Conservation (phyloP, 1,140 invertebrate genomes). For the Drosophila sp. region DNA sequence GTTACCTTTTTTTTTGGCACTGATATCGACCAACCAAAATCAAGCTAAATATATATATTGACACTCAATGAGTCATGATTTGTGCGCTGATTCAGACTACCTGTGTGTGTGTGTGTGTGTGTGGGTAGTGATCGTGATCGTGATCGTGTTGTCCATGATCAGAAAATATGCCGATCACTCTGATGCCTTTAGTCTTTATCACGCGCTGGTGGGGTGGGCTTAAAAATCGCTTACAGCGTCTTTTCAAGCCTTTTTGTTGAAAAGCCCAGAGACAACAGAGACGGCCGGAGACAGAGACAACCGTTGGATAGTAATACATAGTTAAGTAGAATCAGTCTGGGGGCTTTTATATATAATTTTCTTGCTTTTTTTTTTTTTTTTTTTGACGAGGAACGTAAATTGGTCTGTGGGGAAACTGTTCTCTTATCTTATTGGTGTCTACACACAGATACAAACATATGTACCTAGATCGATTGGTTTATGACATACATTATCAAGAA, state of each 20-base stretch:
- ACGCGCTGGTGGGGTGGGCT: conserved; percentile 60
- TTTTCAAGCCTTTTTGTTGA: conserved; percentile 42
- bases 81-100: conserved; percentile 15
- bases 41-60: conserved; percentile 22
- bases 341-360: not conserved
- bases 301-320: not conserved
- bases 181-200: conserved; percentile 44
- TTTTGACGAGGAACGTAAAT: not conserved
- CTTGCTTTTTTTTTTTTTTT: not conserved
- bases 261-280: conserved; percentile 56
- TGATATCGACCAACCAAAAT: conserved; percentile 27
- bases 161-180: not conserved
- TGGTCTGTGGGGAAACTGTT: not conserved
- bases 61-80: conserved; percentile 5
- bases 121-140: conserved; percentile 1
- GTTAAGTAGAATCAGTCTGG: conserved; percentile 16
- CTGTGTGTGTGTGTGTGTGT: not conserved
- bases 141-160: conserved; percentile 5
- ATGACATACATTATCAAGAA: conserved; percentile 54
- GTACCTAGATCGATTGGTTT: conserved; percentile 70
- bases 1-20: conserved; percentile 30
- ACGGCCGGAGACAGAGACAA: not conserved
- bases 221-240: conserved; percentile 80
- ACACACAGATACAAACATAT: not conserved
- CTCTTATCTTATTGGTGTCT: conserved; percentile 47